A percentile compares a stretch with the other conserved stretches of the same genome.
Evolutionary conservation across 2,888 invertebrate species (phyloP).

Genomic region (Cacoxenus indagator): DNA sequence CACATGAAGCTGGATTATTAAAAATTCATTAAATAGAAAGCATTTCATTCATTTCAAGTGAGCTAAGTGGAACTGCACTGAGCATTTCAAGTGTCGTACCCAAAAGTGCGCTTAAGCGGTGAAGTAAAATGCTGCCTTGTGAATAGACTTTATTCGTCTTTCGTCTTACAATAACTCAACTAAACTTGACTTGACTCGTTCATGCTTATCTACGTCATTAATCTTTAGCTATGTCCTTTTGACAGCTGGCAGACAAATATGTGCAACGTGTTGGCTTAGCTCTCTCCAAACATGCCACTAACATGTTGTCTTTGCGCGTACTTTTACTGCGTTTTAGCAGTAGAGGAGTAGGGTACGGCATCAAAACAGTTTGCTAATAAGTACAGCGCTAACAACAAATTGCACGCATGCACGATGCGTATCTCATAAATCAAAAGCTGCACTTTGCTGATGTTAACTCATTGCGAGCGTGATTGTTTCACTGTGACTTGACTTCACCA

Average conservation of each 20-base stretch:
- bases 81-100: neutral
- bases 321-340: neutral
- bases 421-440: conserved; percentile 14
- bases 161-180: too few relatives aligned
- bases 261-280: neutral
- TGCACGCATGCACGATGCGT: neutral
- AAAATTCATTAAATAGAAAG: conserved; percentile 22
- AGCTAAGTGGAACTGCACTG: too few relatives aligned
- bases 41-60: neutral
- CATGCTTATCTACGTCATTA: neutral
- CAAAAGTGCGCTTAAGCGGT: neutral
- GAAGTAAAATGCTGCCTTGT: too few relatives aligned
- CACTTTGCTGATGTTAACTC: neutral
- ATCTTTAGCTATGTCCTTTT: neutral
- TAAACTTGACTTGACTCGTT: neutral
- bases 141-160: too few relatives aligned
- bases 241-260: conserved; percentile 9
- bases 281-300: neutral
- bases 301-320: neutral
- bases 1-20: neutral
- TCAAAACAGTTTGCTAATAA: conserved; percentile 9
- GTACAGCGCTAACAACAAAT: conserved; percentile 3
- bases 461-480: neutral
- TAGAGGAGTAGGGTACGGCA: neutral
- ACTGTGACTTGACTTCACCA: neutral